Conservation (phyloP, 2,797 vertebrate genomes). For the Aphelocoma californica region DNA sequence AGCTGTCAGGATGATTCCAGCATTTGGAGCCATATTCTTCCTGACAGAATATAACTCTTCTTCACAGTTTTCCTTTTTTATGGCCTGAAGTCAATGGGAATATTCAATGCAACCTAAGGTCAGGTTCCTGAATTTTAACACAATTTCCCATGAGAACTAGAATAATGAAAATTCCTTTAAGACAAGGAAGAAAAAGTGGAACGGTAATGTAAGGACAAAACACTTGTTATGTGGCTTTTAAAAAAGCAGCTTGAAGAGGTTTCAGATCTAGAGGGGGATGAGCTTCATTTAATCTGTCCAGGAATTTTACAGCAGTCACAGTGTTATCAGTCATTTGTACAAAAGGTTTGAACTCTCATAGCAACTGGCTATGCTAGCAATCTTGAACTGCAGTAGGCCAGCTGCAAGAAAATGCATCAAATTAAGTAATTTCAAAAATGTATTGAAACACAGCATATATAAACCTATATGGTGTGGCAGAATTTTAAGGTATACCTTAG, state of each 20-base stretch:
- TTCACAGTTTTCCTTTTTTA: conserved; percentile 59
- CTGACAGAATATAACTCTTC: conserved; percentile 64
- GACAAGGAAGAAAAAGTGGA: neutral
- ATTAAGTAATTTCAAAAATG: neutral
- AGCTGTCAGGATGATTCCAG: conserved; percentile 66
- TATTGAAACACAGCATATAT: neutral
- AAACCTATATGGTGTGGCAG: neutral
- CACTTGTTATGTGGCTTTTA: conserved; percentile 17
- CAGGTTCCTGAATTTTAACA: conserved; percentile 60
- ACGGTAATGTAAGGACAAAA: neutral
- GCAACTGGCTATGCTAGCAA: neutral
- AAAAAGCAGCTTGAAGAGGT: neutral
- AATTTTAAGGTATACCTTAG: neutral
- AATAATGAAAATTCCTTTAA: conserved; percentile 46
- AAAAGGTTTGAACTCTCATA: neutral
- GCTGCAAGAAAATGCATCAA: neutral
- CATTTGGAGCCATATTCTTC: conserved; percentile 49
- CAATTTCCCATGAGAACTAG: conserved; percentile 42
- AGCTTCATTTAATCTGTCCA: conserved; percentile 19
- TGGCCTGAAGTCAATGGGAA: conserved; percentile 56
- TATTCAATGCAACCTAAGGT: conserved; percentile 58
- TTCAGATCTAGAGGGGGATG: neutral
- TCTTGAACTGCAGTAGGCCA: neutral
- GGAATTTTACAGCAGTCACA: neutral
- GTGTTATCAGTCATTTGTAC: neutral